Percentiles rank a stretch among this genome's conserved stretches.
Evolutionary conservation across 2,113 vertebrate genomes (phyloP).

Genomic region (Ondatra zibethicus): DNA sequence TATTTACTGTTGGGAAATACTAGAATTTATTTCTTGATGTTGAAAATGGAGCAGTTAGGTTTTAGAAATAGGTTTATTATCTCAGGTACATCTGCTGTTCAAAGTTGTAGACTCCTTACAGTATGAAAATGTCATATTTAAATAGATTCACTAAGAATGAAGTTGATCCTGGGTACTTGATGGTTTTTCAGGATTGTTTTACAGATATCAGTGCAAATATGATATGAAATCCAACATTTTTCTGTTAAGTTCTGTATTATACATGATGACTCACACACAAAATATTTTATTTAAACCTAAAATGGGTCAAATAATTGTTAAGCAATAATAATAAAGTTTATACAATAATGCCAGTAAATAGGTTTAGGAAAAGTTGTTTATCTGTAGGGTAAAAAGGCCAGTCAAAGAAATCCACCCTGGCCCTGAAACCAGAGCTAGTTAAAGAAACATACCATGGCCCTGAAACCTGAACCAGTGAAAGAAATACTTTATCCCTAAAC

Average conservation of each 20-base stretch:
- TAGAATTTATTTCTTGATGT: constrained; percentile 16
- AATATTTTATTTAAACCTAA: neutral
- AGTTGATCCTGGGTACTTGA: neutral
- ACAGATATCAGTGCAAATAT: neutral
- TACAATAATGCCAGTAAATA: neutral
- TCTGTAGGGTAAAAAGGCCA: no score
- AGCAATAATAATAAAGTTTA: neutral
- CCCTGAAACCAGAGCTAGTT: no score
- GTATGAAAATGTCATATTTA: constrained; percentile 21
- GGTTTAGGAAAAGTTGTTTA: neutral
- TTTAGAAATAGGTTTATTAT: neutral
- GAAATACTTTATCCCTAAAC: no score
- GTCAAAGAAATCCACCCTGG: no score
- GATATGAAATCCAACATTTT: neutral
- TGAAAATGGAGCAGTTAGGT: neutral
- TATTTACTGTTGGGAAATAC: neutral
- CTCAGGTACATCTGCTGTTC: neutral
- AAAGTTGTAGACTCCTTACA: neutral
- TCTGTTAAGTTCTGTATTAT: neutral
- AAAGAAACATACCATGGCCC: no score
- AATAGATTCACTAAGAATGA: neutral
- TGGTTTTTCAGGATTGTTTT: neutral
- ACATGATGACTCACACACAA: neutral
- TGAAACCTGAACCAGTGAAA: no score
- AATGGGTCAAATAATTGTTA: neutral